These are phyloP conservation scores for Dendrocincla fuliginosa DNA, from an alignment of 2,797 vertebrate genomes.

Conservation along the genomic window DNA sequence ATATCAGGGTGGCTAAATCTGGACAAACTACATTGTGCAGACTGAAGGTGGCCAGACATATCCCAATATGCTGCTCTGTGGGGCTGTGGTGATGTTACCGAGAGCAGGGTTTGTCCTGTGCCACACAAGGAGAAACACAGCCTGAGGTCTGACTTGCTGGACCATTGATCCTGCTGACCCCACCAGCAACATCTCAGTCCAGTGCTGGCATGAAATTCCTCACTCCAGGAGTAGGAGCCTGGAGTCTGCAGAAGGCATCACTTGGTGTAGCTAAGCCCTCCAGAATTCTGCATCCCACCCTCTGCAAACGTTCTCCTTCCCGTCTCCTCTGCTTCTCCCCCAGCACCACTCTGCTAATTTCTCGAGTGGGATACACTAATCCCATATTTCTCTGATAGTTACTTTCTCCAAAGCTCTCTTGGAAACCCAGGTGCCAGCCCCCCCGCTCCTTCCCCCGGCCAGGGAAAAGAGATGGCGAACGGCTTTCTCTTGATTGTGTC, in stretches of 20 bases:
- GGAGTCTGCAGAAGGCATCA: neutral
- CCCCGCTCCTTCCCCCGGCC: neutral
- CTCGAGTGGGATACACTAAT: neutral
- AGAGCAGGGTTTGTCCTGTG: neutral
- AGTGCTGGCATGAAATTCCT: neutral
- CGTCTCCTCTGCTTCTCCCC: rapidly evolving
- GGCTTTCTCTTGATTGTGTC: slow-evolving; percentile 82
- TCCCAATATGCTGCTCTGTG: rapidly evolving
- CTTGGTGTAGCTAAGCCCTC: neutral
- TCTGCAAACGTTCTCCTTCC: rapidly evolving
- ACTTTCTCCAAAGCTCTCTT: slow-evolving; percentile 22
- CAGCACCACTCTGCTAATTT: neutral
- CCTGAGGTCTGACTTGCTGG: neutral
- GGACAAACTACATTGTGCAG: neutral
- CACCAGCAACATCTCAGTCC: neutral
- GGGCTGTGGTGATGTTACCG: neutral
- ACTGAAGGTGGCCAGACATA: neutral
- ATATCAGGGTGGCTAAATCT: neutral
- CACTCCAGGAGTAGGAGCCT: neutral
- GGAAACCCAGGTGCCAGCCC: neutral
- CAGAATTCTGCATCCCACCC: neutral
- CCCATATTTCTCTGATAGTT: neutral
- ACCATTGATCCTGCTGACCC: neutral
- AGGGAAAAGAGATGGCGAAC: slow-evolving; percentile 62
- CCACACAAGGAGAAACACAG: rapidly evolving